Base-by-base conservation (phyloP, 1,140 invertebrate species). In the Drosophila kurseongensis region DNA sequence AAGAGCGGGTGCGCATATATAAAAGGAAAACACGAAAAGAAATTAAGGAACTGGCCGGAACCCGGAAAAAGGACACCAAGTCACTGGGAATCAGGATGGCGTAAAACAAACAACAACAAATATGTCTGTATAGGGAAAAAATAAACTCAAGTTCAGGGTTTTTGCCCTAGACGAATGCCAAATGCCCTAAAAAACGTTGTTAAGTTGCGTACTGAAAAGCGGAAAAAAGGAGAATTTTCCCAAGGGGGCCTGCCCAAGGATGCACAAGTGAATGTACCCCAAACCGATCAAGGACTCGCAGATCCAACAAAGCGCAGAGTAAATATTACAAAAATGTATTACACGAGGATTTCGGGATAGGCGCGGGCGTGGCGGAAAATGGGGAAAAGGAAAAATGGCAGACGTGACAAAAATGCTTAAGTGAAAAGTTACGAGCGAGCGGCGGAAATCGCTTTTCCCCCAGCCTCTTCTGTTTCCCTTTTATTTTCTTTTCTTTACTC, bases 401-500 rank as follows among this genome's bases (percentile, higher is more conserved):
- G 84, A 88, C 84, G 84, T 89, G 84, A 89, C 84, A 89, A 89
- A 89, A 89, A 89, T 89, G 84, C 84, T 89, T 89, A 89, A 89
- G 84, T 89, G 84, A 89, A 89, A 89, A 89, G 84, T 89, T 89
- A 84, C 84, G 84, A 89, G 74, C 75, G 61, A 73, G 75, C 63
- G 66, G 74, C 77, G 77, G 77, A 79, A 79, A 79, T 79, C 77
- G 77, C 75, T 79, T 79, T 73, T 66, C 32, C 18, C 14, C 18
- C 29, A 36, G 8, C 36, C 29, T 29, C 32, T 18, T 23, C n/a
- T 38, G 47, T 42, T 56, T 51, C 50, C 45, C 69, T 63, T 63
- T 41, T 60, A 51, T 56, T 73, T 73, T 52, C 72, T 62, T 74
- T 72, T 71, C 18, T 18, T 47, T 73, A 38, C 69, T 75, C 63